Base-by-base conservation (phyloP, 2,888 invertebrate species). In the Thereva unica region DNA sequence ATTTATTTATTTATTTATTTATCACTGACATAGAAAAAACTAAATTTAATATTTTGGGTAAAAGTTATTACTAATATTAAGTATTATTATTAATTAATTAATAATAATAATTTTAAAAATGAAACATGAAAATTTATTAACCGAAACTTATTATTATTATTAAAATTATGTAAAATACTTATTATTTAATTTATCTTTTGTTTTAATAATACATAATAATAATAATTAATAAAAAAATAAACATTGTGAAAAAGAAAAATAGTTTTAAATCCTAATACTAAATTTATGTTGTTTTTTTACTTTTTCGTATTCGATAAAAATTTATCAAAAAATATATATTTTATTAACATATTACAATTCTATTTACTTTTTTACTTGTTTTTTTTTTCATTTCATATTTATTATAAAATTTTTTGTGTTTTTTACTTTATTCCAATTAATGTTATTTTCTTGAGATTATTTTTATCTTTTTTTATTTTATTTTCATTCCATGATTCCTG, bases 271-370 rank as follows among this genome's bases (percentile, higher is more conserved):
- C 61, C 50, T 61, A 61, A 61, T 7, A 61, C 61, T 61, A 61
- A 61, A 61, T 49, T 61, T 59, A 59, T 47, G 57, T 12, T 59
- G 47, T 47, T 61, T 49, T 50, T 40, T 50, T 61, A 41, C 9
- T 40, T 55, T 12, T 40, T 61, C 61, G 50, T 61, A 61, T 23
- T 23, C 23, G 23, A 23, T 23, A 23, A 23, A 61, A 61, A 61
- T 50, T 50, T 61, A 61, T 61, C 61, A 61, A 61, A 61, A 61
- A 61, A 61, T 61, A 61, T 59, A 59, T 61, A 61, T 61, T 50
- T 61, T 61, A 50, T 23, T 61, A 61, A 61, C 61, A 61, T 50
- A 61, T 61, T 61, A 61, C 61, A 44, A 61, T 50, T 50, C 61
- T 61, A 61, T 61, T 61, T 61, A 49, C 7, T 35, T 61, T 61